Conservation (phyloP, 1,140 invertebrate genomes). For the Yoshiicerus persimilis region DNA sequence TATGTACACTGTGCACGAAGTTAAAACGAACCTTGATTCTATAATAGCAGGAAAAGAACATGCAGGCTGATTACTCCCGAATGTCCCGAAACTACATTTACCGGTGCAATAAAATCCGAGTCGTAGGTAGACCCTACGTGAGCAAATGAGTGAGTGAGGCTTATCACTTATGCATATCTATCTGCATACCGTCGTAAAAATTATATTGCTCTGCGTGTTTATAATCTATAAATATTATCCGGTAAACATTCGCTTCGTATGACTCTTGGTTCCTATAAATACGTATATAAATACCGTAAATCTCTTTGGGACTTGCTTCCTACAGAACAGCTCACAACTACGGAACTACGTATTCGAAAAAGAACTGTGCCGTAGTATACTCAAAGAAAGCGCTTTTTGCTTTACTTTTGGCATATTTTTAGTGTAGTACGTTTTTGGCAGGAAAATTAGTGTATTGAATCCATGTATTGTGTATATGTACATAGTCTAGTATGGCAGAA, state of each 20-base stretch:
- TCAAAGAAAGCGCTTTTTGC: not conserved
- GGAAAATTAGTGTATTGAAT: not conserved
- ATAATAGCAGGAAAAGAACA: not conserved
- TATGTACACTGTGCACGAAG: not conserved
- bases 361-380: too few relatives aligned
- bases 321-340: too few relatives aligned
- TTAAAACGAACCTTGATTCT: not conserved
- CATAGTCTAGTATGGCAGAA: not conserved
- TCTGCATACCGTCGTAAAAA: not conserved
- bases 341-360: too few relatives aligned
- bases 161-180: not conserved
- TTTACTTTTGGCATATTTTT: not conserved
- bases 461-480: not conserved
- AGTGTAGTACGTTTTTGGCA: not conserved
- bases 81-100: not conserved
- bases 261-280: not conserved
- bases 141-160: not conserved
- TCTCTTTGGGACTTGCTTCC: too few relatives aligned
- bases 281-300: not conserved
- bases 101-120: slow-evolving; percentile 1
- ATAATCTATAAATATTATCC: slow-evolving; percentile 14
- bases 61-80: not conserved
- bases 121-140: not conserved
- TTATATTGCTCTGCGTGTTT: not conserved
- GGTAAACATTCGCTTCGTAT: not conserved